phyloP scores from a whole-genome alignment of 2,888 invertebrate species.

The Drosophila formosana region DNA sequence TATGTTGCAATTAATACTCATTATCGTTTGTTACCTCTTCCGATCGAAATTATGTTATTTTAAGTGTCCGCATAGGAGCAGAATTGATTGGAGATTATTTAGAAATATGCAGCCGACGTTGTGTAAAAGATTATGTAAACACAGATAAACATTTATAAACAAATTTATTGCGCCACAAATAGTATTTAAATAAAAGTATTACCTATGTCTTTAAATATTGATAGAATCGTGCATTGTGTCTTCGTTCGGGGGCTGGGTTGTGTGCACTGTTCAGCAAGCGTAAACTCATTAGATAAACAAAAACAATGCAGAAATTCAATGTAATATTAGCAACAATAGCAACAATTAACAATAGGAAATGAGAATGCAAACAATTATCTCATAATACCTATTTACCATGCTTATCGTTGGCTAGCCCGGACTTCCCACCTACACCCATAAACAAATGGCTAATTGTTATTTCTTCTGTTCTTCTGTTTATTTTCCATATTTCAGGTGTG shows the following conservation, averaged over 20 bases:
- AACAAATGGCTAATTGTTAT: constrained; percentile 52
- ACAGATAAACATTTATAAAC: background rate
- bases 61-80: too few relatives aligned
- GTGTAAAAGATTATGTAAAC: background rate
- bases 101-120: background rate
- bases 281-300: constrained; percentile 45
- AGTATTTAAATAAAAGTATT: constrained; percentile 33
- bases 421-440: constrained; percentile 34
- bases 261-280: constrained; percentile 23
- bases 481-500: constrained; percentile 42
- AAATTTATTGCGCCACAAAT: background rate
- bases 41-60: too few relatives aligned
- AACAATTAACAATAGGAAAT: constrained; percentile 43
- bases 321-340: constrained; percentile 33
- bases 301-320: constrained; percentile 34
- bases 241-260: constrained; percentile 16
- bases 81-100: too few relatives aligned
- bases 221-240: constrained; percentile 11
- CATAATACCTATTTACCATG: constrained; percentile 60
- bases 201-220: constrained; percentile 12
- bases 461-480: constrained; percentile 11
- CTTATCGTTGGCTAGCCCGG: constrained; percentile 54
- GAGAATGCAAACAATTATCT: constrained; percentile 52
- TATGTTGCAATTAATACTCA: too few relatives aligned
- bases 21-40: too few relatives aligned